Base-by-base conservation (phyloP, 2,888 invertebrate species). In the Volucella inflata region DNA sequence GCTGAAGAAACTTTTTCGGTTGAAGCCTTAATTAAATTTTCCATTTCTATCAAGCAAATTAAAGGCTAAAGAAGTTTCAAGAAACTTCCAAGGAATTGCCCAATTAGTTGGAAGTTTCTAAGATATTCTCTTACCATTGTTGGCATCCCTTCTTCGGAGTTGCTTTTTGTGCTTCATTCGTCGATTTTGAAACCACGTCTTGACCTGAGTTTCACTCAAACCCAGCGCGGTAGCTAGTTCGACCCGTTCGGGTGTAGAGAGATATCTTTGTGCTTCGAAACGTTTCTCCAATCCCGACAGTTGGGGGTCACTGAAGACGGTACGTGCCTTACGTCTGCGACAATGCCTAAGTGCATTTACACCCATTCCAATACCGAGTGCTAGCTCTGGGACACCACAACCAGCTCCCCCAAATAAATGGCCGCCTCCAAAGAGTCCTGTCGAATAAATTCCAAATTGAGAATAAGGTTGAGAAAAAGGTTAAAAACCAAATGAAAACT, bases 161-260 rank as follows among this genome's bases (percentile, higher is more conserved):
- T 97, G 97, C 90, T 98, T 98, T 94, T 98, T 98, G 92, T 98
- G 97, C 91, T 98, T 98, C 99, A 99, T 99, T 88, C 99, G 93
- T 36, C 98, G 93, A 93, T 99, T 99, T 93, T 99, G 98, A 93
- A 99, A 98, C 98, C 98, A 98, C 82, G 98, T 99, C 93, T 98
- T 98, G 87, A 98, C 97, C 94, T 98, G 95, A 0, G 99, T 99
- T 93, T 99, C 99, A 12, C 98, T 98, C 16, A 99, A 94, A 91
- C 96, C 98, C 62, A 99, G 94, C 0, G 98, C 97, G 0, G 96
- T 96, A 0, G 99, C 99, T 76, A 99, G 93, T 91, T 99, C 99
- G 11, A 99, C 98, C 8, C 99, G 93, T 92, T 99, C 99, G 0
- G 99, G 99, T 0, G 99, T 99, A 16, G 98, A 98, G 1, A 99